These are phyloP conservation scores for Zosterops japonicus DNA, from an alignment of 2,113 vertebrate species.

Conservation along the genomic window DNA sequence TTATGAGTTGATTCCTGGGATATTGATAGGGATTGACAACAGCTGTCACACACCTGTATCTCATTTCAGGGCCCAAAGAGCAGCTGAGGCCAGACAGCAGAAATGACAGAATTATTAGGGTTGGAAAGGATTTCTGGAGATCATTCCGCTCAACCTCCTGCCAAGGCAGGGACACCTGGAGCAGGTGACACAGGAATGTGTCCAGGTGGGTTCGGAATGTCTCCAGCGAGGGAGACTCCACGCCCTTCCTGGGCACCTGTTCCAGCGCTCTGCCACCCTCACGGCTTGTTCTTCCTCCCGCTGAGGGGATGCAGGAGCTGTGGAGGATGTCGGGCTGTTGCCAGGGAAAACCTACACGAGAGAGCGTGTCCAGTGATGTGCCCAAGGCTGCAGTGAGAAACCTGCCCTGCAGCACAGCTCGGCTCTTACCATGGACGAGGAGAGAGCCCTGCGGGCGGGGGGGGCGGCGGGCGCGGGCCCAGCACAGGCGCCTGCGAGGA, in stretches of 20 bases:
- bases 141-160: neutral
- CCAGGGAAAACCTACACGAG: neutral
- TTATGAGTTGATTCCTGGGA: neutral
- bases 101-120: neutral
- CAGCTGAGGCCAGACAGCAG: neutral
- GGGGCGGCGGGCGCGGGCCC: neutral
- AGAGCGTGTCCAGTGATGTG: accelerated
- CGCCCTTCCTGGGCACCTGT: neutral
- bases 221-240: neutral
- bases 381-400: neutral
- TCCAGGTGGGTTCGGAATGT: neutral
- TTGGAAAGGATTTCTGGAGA: neutral
- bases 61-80: neutral
- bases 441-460: neutral
- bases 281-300: too few relatives aligned
- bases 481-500: neutral
- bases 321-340: neutral
- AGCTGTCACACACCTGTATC: neutral
- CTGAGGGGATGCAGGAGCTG: neutral
- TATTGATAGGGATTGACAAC: neutral
- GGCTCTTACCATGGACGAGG: neutral
- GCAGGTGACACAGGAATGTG: neutral
- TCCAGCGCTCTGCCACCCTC: neutral
- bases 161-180: neutral
- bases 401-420: neutral